These are phyloP conservation scores for Drosophila pruinosa DNA, from an alignment of 1,140 invertebrate species.

Conservation along the genomic window DNA sequence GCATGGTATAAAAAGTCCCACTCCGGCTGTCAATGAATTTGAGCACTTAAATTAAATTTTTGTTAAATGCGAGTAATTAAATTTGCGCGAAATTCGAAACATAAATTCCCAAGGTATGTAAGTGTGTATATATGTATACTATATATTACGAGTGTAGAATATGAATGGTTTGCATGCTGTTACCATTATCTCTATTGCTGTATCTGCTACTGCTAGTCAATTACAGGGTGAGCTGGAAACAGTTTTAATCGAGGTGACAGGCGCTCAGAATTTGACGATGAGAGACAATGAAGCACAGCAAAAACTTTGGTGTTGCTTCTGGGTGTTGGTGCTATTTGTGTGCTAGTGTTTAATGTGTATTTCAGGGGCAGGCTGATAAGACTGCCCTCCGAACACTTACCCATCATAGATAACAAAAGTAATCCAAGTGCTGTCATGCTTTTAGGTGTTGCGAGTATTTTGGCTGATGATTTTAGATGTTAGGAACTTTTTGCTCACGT, in stretches of 20 bases:
- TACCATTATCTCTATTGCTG: background rate
- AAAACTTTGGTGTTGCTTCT: background rate
- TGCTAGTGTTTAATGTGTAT: background rate
- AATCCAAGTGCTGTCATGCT: constrained; percentile 78
- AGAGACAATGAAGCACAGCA: background rate
- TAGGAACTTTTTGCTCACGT: constrained; percentile 14
- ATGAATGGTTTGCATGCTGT: background rate
- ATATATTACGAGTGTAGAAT: background rate
- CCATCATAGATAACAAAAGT: constrained; percentile 81
- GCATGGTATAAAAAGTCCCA: constrained; percentile 15
- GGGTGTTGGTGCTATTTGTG: background rate
- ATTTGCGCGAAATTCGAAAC: constrained; percentile 52
- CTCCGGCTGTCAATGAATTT: constrained; percentile 12
- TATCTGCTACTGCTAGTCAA: background rate
- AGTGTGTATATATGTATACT: constrained; percentile 4
- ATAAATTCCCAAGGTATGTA: constrained; percentile 16
- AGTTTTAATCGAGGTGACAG: background rate
- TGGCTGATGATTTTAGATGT: constrained; percentile 20
- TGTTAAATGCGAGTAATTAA: constrained; percentile 71
- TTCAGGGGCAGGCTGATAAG: constrained; percentile 52
- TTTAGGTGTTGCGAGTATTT: constrained; percentile 14
- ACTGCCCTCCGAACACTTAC: constrained; percentile 57
- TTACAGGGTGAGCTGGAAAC: background rate
- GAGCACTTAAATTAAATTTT: constrained; percentile 55
- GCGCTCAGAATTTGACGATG: constrained; percentile 12